A percentile compares a stretch with the other conserved stretches of the same genome.
Evolutionary conservation across 2,113 vertebrate genomes (phyloP).

Genomic region (Actenoides lindsayi): DNA sequence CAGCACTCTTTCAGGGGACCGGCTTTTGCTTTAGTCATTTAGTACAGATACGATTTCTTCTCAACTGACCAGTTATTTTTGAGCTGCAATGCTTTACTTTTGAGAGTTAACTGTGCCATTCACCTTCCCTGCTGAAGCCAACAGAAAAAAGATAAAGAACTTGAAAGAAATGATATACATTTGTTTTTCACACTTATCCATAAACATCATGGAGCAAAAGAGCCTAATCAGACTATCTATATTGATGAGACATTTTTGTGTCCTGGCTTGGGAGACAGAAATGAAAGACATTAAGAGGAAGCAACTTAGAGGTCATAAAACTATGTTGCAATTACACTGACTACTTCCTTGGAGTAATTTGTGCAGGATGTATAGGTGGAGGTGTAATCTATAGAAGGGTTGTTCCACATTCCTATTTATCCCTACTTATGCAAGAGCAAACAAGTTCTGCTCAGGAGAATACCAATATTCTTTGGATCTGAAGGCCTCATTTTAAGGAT

Average conservation of each 20-base stretch:
- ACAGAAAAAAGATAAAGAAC: neutral
- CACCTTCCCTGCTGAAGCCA: neutral
- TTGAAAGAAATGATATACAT: neutral
- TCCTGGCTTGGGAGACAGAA: neutral
- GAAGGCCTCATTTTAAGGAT: neutral
- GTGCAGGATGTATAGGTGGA: constrained; percentile 31
- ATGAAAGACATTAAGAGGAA: constrained; percentile 16
- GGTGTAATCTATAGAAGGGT: neutral
- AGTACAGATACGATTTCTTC: neutral
- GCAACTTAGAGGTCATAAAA: neutral
- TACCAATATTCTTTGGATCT: neutral
- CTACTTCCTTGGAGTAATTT: constrained; percentile 14
- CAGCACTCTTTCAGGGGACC: neutral
- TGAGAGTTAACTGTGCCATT: neutral
- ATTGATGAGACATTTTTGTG: neutral
- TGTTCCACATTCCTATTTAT: constrained; percentile 28
- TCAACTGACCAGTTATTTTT: neutral
- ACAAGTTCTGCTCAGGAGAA: neutral
- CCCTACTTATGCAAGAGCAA: neutral
- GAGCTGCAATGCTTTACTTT: neutral
- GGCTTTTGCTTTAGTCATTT: neutral
- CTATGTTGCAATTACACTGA: neutral
- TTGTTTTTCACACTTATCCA: neutral
- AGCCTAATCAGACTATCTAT: neutral
- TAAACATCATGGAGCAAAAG: neutral